These are phyloP conservation scores for Schizaphis graminum DNA, from an alignment of 2,888 invertebrate species.

Conservation along the genomic window DNA sequence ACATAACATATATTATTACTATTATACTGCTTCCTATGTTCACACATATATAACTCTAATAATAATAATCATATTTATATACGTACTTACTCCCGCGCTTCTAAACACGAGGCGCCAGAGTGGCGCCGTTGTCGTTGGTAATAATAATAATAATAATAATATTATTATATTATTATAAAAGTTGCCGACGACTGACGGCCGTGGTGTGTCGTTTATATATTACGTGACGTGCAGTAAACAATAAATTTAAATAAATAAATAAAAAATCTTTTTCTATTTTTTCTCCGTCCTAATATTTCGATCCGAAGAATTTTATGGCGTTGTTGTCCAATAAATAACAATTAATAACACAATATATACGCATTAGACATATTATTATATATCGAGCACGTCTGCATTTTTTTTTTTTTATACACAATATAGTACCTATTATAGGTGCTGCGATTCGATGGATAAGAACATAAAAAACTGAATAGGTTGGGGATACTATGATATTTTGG, in stretches of 20 bases:
- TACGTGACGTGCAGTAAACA: not conserved
- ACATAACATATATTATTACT: not conserved
- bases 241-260: not conserved
- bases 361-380: not conserved
- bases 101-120: not conserved
- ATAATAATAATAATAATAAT: not conserved
- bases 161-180: not conserved
- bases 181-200: not conserved
- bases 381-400: not conserved
- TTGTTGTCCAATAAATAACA: not conserved
- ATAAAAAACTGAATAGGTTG: not conserved
- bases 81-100: not conserved
- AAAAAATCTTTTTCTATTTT: not conserved
- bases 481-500: not conserved
- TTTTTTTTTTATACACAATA: not conserved
- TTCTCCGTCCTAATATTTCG: not conserved
- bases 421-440: not conserved
- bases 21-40: not conserved
- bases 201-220: not conserved
- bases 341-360: not conserved
- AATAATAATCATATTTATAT: not conserved
- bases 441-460: not conserved
- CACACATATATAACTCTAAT: not conserved
- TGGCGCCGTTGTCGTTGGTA: not conserved
- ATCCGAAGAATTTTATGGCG: not conserved